Evolutionary conservation across 1,140 invertebrate genomes (phyloP).

Genomic region (Sarcophaga peregrina): DNA sequence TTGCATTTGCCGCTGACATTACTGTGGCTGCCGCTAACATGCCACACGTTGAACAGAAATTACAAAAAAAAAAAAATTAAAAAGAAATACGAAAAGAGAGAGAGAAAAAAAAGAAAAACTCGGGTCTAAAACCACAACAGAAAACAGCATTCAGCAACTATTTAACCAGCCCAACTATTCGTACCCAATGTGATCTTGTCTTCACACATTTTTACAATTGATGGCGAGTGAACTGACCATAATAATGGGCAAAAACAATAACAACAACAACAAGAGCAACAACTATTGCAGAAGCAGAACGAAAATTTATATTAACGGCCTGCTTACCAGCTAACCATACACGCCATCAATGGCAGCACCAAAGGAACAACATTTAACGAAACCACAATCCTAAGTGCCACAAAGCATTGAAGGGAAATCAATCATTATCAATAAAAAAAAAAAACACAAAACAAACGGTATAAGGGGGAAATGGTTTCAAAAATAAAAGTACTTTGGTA

Average conservation of each 20-base stretch:
- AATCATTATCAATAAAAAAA: neutral
- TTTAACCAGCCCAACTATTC: slow-evolving; percentile 23
- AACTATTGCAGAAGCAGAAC: slow-evolving; percentile 4
- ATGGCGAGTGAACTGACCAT: slow-evolving; percentile 14
- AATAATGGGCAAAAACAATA: slow-evolving; percentile 21
- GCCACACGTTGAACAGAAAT: neutral
- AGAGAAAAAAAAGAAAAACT: neutral
- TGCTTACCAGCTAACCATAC: neutral
- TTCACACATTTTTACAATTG: slow-evolving; percentile 36
- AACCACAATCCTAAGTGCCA: neutral
- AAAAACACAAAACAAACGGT: neutral
- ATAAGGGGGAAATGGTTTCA: neutral
- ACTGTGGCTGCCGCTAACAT: slow-evolving; percentile 21
- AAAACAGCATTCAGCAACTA: neutral
- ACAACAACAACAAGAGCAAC: slow-evolving; percentile 7
- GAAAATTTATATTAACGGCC: neutral
- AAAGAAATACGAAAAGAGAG: too few relatives aligned
- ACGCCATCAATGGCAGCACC: neutral
- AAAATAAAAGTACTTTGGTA: neutral
- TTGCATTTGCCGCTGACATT: neutral
- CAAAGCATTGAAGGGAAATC: slow-evolving; percentile 6
- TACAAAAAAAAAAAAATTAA: too few relatives aligned
- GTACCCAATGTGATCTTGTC: slow-evolving; percentile 35
- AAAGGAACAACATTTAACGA: neutral
- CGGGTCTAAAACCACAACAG: neutral